phyloP scores from a whole-genome alignment of 2,113 vertebrate genomes.

The Periophthalmodon schlosseri region DNA sequence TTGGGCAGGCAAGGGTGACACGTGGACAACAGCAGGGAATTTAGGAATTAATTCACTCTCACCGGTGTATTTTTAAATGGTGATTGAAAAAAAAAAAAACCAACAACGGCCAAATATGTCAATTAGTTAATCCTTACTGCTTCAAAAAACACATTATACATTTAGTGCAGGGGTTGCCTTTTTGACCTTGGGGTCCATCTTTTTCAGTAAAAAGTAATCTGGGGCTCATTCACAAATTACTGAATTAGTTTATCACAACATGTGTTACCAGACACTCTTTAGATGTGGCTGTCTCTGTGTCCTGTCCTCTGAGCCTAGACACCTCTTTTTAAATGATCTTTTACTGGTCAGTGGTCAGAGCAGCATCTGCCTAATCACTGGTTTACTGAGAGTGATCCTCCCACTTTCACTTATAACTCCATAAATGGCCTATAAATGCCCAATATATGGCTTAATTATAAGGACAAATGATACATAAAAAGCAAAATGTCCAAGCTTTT shows the following conservation, averaged over 20 bases:
- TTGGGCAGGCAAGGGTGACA: neutral
- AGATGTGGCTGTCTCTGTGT: neutral
- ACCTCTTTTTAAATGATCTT: neutral
- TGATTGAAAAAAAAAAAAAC: too few species aligned
- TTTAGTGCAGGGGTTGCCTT: too few species aligned
- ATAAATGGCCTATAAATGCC: neutral
- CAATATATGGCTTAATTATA: neutral
- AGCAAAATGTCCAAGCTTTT: neutral
- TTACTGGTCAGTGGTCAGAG: conserved; percentile 5
- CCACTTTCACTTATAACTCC: conserved; percentile 1
- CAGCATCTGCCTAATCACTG: neutral
- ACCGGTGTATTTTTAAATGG: too few species aligned
- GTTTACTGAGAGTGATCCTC: neutral
- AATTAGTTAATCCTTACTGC: too few species aligned
- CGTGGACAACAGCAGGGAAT: neutral
- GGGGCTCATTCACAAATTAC: too few species aligned
- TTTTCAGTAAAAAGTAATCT: too few species aligned
- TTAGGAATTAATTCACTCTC: too few species aligned
- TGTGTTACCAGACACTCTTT: neutral
- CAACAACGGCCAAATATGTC: too few species aligned
- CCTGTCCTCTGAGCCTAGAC: neutral
- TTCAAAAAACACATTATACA: too few species aligned
- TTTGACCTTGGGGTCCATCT: too few species aligned
- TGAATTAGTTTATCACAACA: neutral
- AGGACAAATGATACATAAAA: neutral